phyloP scores from a whole-genome alignment of 2,113 vertebrate genomes.

The Epinephelus fuscoguttatus region DNA sequence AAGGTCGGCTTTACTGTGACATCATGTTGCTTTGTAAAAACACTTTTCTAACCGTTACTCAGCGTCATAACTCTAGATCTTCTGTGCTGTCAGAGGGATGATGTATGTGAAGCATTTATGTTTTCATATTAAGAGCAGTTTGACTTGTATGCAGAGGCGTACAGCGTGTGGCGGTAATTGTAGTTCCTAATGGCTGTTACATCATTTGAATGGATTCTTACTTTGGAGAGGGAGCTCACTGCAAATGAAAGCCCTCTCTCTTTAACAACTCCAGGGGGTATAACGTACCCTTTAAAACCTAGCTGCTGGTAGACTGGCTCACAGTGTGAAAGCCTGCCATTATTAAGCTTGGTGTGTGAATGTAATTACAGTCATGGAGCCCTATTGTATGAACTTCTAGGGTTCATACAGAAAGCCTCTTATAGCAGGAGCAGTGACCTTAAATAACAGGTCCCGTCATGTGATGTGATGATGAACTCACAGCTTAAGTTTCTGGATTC shows the following conservation, averaged over 20 bases:
- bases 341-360: constrained; percentile 15
- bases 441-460: not conserved
- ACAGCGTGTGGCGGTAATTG: too few species aligned
- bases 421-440: not conserved
- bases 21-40: too few species aligned
- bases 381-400: constrained; percentile 20
- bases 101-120: too few species aligned
- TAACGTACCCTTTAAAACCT: not conserved
- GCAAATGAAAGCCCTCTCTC: not conserved
- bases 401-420: constrained; percentile 42
- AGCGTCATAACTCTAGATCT: too few species aligned
- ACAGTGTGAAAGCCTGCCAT: constrained; percentile 15
- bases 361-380: constrained; percentile 48
- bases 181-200: not conserved
- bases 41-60: too few species aligned
- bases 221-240: not conserved
- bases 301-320: not conserved
- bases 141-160: too few species aligned
- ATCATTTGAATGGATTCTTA: constrained; percentile 8
- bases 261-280: not conserved
- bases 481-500: constrained; percentile 18
- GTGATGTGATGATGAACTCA: constrained; percentile 10
- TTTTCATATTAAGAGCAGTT: too few species aligned
- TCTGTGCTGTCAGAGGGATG: too few species aligned
- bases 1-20: too few species aligned